Conservation (phyloP, 1,140 invertebrate genomes). For the Drosophila busckii region DNA sequence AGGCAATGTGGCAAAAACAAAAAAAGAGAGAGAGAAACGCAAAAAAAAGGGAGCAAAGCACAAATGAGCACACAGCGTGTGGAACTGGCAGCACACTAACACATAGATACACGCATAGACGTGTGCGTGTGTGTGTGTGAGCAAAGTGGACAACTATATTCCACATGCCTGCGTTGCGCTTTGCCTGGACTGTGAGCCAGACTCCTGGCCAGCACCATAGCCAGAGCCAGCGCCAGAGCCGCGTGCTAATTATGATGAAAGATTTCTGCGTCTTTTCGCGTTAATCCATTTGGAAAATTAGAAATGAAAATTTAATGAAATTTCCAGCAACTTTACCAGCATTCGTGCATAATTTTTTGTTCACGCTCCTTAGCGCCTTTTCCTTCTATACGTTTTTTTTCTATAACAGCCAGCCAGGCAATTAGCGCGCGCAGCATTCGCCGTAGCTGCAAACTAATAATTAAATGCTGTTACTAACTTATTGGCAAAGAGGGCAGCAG, state of each 20-base stretch:
- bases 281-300: constrained; percentile 77
- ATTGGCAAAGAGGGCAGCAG: not conserved
- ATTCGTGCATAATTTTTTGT: constrained; percentile 37
- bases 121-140: constrained; percentile 11
- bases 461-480: constrained; percentile 19
- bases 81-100: too few relatives aligned
- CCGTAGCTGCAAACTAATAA: constrained; percentile 32
- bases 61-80: constrained; percentile 13
- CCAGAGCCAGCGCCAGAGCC: constrained; percentile 35
- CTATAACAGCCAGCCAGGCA: not conserved
- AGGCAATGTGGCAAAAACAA: constrained; percentile 9
- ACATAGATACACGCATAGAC: not conserved
- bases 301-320: constrained; percentile 77
- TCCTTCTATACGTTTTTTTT: constrained; percentile 1
- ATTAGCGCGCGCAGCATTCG: constrained; percentile 14
- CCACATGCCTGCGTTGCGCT: constrained; percentile 25
- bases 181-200: constrained; percentile 10
- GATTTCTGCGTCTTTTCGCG: constrained; percentile 75
- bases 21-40: constrained; percentile 1
- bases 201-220: not conserved
- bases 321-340: constrained; percentile 57
- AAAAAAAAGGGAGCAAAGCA: constrained; percentile 38
- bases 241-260: constrained; percentile 75
- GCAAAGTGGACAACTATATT: constrained; percentile 58
- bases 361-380: constrained; percentile 29